phyloP scores from a whole-genome alignment of 2,888 invertebrate genomes.

The Hybos culiciformis region DNA sequence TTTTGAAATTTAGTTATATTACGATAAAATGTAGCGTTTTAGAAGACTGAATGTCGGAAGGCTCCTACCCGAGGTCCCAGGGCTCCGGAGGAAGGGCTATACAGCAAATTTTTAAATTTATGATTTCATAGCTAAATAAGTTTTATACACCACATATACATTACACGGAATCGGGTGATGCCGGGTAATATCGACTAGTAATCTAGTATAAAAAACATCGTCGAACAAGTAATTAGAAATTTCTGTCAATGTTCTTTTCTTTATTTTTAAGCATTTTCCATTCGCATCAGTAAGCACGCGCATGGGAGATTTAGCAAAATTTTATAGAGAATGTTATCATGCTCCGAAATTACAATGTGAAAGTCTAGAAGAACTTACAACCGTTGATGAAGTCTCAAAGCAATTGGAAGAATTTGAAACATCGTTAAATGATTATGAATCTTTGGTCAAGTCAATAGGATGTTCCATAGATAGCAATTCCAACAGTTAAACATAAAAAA shows the following conservation, averaged over 20 bases:
- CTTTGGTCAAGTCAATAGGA: conserved; percentile 22
- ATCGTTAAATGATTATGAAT: conserved; percentile 34
- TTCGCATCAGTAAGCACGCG: conserved; percentile 34
- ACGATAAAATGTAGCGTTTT: too few species aligned
- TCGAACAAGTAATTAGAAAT: too few species aligned
- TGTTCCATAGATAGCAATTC: conserved; percentile 1
- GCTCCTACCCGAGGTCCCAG: too few species aligned
- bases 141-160: too few species aligned
- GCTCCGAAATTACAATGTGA: conserved; percentile 29
- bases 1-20: too few species aligned
- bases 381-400: conserved; percentile 31
- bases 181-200: too few species aligned
- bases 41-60: too few species aligned
- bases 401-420: conserved; percentile 36
- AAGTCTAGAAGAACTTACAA: conserved; percentile 7
- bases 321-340: conserved; percentile 35
- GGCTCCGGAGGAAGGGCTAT: too few species aligned
- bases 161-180: too few species aligned
- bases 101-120: too few species aligned
- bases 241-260: conserved; percentile 5
- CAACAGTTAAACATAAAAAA: conserved; percentile 1
- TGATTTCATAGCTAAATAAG: too few species aligned
- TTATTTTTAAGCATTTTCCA: conserved; percentile 28
- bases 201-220: too few species aligned
- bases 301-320: conserved; percentile 35